Conservation (phyloP, 1,140 invertebrate genomes). For the Diachasmimorpha longicaudata region DNA sequence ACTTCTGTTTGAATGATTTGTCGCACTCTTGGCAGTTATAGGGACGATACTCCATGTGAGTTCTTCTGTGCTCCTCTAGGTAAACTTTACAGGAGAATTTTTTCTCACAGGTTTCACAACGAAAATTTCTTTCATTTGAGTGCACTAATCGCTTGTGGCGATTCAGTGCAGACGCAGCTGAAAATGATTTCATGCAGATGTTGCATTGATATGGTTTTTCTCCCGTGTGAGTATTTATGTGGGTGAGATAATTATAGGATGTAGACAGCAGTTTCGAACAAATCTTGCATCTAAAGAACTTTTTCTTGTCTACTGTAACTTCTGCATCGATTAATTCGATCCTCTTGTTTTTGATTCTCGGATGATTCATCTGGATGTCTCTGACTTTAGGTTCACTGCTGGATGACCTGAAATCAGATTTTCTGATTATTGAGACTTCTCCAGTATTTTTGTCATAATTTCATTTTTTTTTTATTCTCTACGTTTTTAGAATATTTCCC, state of each 20-base stretch:
- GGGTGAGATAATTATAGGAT: conserved; percentile 58
- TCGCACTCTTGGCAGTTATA: conserved; percentile 26
- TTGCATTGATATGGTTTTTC: conserved; percentile 30
- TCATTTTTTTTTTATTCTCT: neutral
- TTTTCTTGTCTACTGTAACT: conserved; percentile 37
- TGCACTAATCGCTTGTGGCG: conserved; percentile 47
- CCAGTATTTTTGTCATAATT: conserved; percentile 1
- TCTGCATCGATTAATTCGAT: conserved; percentile 28
- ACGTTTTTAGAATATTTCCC: neutral
- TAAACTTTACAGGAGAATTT: conserved; percentile 37
- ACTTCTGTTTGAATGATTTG: conserved; percentile 18
- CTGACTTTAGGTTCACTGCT: neutral
- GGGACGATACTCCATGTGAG: conserved; percentile 47
- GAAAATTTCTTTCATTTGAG: conserved; percentile 40
- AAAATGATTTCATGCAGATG: conserved; percentile 39
- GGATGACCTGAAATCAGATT: conserved; percentile 41
- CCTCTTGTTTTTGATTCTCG: neutral
- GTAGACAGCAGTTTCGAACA: conserved; percentile 56
- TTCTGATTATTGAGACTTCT: conserved; percentile 36
- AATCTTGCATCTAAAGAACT: conserved; percentile 51
- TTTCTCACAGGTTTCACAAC: conserved; percentile 47
- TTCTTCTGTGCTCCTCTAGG: conserved; percentile 44
- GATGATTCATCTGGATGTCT: neutral
- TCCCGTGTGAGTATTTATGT: conserved; percentile 46
- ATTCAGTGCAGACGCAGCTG: conserved; percentile 37